phyloP scores from a whole-genome alignment of 2,797 vertebrate species.

The Rhynchotus rufescens region DNA sequence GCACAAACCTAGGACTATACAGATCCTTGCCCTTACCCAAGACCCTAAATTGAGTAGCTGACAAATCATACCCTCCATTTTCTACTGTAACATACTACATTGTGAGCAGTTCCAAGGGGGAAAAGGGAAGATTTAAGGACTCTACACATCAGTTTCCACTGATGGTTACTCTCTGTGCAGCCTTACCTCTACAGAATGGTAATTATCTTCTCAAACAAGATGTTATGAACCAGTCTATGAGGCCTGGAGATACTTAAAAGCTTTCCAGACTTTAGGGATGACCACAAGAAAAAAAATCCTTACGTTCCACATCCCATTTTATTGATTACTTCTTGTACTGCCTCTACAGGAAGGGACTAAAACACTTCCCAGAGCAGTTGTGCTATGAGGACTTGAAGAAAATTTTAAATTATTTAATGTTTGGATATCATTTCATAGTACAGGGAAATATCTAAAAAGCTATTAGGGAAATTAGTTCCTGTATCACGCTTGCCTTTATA shows the following conservation, averaged over 20 bases:
- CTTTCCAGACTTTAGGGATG: neutral
- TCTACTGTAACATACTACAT: neutral
- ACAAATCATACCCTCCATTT: neutral
- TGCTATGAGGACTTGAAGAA: neutral
- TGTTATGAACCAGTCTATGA: accelerated
- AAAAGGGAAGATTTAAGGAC: neutral
- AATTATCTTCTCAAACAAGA: neutral
- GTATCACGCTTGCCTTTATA: neutral
- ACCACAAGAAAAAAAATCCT: neutral
- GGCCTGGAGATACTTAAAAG: neutral
- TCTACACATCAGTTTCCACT: neutral
- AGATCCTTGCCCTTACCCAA: neutral
- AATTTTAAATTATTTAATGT: neutral
- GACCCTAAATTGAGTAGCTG: neutral
- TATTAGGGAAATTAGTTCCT: neutral
- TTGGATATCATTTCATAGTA: neutral
- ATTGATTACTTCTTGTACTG: neutral
- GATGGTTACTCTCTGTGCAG: neutral
- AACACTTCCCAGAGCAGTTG: neutral
- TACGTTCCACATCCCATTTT: neutral
- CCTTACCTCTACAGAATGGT: neutral
- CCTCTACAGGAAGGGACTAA: neutral
- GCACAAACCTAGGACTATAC: neutral
- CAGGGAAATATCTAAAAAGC: neutral
- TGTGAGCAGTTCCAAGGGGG: neutral